Conservation (phyloP, 1,140 invertebrate species). For the Drosophila malerkotliana region DNA sequence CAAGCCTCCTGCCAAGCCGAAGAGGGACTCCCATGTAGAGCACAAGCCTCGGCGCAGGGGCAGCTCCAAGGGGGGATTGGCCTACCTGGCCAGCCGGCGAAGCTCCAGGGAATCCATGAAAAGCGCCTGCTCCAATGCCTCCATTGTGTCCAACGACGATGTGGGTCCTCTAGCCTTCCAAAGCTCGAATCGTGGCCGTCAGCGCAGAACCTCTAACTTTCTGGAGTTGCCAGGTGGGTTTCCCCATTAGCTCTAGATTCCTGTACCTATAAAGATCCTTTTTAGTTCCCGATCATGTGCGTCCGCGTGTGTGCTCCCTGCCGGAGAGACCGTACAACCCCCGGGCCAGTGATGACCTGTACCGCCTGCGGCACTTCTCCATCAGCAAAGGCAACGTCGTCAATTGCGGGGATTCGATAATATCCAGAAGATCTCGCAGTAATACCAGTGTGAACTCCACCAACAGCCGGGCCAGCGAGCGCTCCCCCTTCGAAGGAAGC, state of each 20-base stretch:
- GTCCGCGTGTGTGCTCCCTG: conserved; percentile 92
- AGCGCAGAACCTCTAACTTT: conserved; percentile 92
- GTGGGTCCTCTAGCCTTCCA: conserved; percentile 90
- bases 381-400: conserved; percentile 94
- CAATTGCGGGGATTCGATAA: conserved; percentile 95
- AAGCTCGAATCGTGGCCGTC: conserved; percentile 89
- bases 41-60: conserved; percentile 76
- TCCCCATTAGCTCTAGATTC: not conserved
- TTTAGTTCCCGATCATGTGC: conserved; percentile 91
- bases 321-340: conserved; percentile 93
- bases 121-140: conserved; percentile 88
- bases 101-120: conserved; percentile 88
- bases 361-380: conserved; percentile 93
- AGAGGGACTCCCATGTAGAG: conserved; percentile 45
- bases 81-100: conserved; percentile 90
- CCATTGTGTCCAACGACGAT: conserved; percentile 88
- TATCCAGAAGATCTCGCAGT: conserved; percentile 90
- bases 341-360: conserved; percentile 91
- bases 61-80: conserved; percentile 86
- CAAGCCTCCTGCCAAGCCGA: conserved; percentile 54
- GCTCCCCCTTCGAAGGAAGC: conserved; percentile 92
- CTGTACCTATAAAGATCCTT: conserved; percentile 5
- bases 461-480: conserved; percentile 91
- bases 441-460: conserved; percentile 93
- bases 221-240: conserved; percentile 91